phyloP scores from a whole-genome alignment of 1,140 invertebrate species.

The Hormaphis cornu region DNA sequence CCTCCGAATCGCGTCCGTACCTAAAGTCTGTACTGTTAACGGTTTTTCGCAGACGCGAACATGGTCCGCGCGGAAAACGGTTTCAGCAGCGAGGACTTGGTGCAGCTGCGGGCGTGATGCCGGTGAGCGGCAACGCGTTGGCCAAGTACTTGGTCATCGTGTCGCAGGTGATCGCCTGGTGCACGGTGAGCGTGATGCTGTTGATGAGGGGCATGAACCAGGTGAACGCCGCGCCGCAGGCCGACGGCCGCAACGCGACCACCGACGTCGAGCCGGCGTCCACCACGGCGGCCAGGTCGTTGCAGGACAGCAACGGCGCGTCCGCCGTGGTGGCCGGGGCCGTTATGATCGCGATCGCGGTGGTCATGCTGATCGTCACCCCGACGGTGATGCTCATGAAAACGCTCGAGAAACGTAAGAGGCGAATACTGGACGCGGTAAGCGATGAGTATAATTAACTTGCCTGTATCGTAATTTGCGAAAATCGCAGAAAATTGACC shows the following conservation, averaged over 20 bases:
- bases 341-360: slow-evolving; percentile 16
- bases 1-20: too few relatives aligned
- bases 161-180: slow-evolving; percentile 23
- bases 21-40: too few relatives aligned
- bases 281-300: not conserved
- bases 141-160: slow-evolving; percentile 25
- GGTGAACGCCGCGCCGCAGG: not conserved
- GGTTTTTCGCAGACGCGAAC: too few relatives aligned
- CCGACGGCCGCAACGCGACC: not conserved
- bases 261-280: not conserved
- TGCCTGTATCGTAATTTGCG: too few relatives aligned
- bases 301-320: not conserved
- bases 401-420: slow-evolving; percentile 8
- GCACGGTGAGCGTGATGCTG: slow-evolving; percentile 12
- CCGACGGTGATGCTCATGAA: slow-evolving; percentile 24
- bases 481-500: too few relatives aligned
- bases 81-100: not conserved
- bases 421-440: not conserved
- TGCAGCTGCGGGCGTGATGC: slow-evolving; percentile 4
- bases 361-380: slow-evolving; percentile 20
- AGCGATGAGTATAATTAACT: not conserved
- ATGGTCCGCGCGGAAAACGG: not conserved
- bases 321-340: slow-evolving; percentile 10
- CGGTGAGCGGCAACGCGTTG: slow-evolving; percentile 5
- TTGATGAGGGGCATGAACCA: slow-evolving; percentile 2